These are phyloP conservation scores for Gadus macrocephalus DNA, from an alignment of 2,113 vertebrate species.

Conservation along the genomic window DNA sequence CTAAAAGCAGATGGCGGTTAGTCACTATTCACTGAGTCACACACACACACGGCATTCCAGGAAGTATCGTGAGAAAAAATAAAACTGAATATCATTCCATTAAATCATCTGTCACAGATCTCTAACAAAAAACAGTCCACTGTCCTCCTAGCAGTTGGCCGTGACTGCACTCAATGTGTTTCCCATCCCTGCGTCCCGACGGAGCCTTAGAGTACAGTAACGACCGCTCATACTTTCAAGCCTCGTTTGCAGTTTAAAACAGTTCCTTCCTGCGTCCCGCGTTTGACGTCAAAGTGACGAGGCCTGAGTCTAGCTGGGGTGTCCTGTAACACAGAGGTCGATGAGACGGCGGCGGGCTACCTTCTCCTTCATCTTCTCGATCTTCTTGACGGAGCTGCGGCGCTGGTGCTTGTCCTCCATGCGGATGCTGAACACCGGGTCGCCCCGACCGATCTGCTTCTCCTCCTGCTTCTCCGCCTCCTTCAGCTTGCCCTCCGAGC, in stretches of 20 bases:
- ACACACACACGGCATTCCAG: constrained; percentile 28
- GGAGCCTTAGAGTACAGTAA: neutral
- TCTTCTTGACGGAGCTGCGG: constrained; percentile 97
- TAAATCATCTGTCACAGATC: constrained; percentile 27
- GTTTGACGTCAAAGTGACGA: too few relatives aligned
- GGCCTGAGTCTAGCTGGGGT: too few relatives aligned
- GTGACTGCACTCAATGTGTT: too few relatives aligned
- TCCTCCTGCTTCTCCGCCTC: constrained; percentile 98
- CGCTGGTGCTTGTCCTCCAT: constrained; percentile 90
- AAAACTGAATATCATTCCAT: constrained; percentile 22
- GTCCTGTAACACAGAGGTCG: too few relatives aligned
- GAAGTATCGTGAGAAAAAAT: constrained; percentile 30
- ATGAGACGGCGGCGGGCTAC: constrained; percentile 51
- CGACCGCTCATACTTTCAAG: neutral
- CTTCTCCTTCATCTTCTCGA: constrained; percentile 99
- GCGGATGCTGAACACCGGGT: constrained; percentile 88
- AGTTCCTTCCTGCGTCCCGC: too few relatives aligned
- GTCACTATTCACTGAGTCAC: constrained; percentile 58
- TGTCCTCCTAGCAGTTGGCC: neutral
- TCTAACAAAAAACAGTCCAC: constrained; percentile 45
- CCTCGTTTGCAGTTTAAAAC: too few relatives aligned
- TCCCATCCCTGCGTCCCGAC: too few relatives aligned
- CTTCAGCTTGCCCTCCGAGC: constrained; percentile 94
- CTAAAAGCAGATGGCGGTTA: constrained; percentile 37
- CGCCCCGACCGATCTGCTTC: constrained; percentile 87